Base-by-base conservation (phyloP, 2,888 invertebrate genomes). In the Lasioglossum oenotherae region DNA sequence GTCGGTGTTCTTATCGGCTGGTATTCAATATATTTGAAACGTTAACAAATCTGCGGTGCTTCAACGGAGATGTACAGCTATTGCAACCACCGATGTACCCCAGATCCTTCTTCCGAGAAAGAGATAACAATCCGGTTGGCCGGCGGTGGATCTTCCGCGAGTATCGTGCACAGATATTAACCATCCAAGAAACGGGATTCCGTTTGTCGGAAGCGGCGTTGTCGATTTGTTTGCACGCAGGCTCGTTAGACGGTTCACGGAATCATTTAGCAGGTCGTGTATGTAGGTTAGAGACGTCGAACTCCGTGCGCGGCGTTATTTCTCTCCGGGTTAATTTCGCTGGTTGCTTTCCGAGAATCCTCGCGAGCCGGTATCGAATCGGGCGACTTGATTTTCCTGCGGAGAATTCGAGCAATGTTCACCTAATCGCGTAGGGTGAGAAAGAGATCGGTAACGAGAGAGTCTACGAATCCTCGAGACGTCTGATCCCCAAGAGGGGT, bases 241-340 rank as follows among this genome's bases (percentile, higher is more conserved):
- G 72, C 78, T 84, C 75, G 85, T 79, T 85, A 85, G 75, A 80
- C 85, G 84, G 81, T 90, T 89, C 89, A 84, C 81, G 88, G 89
- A 90, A 90, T 90, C 86, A 82, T 80, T 86, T 82, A 74, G 69
- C n/a, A 46, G 79, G 31, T n/a, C 79, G 67, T 74, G 78, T 75
- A 88, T 88, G 82, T 90, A 82, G 86, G 88, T 89, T 84, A 84
- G 81, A 82, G 77, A 71, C 86, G 90, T 57, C 80, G 53, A 86
- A 90, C 78, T 86, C 84, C 27, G 87, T 86, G 88, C 88, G n/a
- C 53, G 57, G 57, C 82, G 86, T 87, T 87, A 86, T 6, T 64
- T 31, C 16, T 82, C 87, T 86, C 82, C 81, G 78, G 83, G 87
- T 92, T 90, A 91, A 90, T 91, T 91, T 86, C 83, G 88, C 84